Conservation (phyloP, 2,113 vertebrate genomes). For the Lagopus leucura region DNA sequence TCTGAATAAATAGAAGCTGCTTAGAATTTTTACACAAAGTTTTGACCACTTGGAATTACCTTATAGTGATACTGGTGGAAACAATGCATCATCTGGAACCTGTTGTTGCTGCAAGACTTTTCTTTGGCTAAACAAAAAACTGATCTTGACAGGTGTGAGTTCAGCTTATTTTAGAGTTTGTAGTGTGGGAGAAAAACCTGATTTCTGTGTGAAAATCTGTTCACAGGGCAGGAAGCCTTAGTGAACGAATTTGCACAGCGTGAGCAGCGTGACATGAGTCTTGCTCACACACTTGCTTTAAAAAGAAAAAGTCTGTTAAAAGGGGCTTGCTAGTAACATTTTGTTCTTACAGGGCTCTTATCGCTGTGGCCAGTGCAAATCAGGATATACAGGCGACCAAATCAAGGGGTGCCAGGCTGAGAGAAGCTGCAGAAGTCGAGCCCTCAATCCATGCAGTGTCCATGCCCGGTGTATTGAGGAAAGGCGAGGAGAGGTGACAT, state of each 20-base stretch:
- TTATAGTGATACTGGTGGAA: not conserved
- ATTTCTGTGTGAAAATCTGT: not conserved
- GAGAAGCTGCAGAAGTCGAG: conserved; percentile 83
- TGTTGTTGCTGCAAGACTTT: not conserved
- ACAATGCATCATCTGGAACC: not conserved
- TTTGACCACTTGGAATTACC: not conserved
- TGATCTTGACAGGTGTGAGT: not conserved
- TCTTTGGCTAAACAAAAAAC: not conserved
- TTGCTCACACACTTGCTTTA: not conserved
- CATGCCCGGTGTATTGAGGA: conserved; percentile 88
- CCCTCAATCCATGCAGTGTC: conserved; percentile 87
- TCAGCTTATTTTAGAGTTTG: not conserved
- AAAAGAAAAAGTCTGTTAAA: not conserved
- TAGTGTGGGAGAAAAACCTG: not conserved
- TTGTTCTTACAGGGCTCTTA: conserved; percentile 87
- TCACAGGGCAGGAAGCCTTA: not conserved
- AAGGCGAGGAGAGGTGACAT: conserved; percentile 87
- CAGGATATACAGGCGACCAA: conserved; percentile 91
- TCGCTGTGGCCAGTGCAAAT: conserved; percentile 88
- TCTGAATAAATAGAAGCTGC: not conserved
- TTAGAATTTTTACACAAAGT: not conserved
- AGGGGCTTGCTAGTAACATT: not conserved
- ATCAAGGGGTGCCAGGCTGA: conserved; percentile 83
- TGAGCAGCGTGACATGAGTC: not conserved
- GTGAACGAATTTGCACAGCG: not conserved